A percentile compares a stretch with the other conserved stretches of the same genome.
Conservation (phyloP, 2,888 invertebrate species). For the Rhagophthalmus giganteus region DNA sequence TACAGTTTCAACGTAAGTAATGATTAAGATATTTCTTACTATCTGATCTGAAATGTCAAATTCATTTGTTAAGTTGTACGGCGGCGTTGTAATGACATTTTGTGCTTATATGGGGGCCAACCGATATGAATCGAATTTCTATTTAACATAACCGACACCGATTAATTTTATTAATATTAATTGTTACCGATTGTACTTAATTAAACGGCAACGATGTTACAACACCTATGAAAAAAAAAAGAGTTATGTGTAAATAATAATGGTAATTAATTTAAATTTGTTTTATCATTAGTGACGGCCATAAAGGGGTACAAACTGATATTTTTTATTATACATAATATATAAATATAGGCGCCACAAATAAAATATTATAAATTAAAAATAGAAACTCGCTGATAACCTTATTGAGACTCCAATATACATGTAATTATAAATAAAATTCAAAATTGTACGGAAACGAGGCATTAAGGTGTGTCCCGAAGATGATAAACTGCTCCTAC, state of each 20-base stretch:
- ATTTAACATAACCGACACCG: constrained; percentile 9
- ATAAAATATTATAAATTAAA: too few relatives aligned
- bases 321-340: too few relatives aligned
- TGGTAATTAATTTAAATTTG: too few relatives aligned
- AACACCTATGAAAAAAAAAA: too few relatives aligned
- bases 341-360: too few relatives aligned
- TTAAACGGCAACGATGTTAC: constrained; percentile 3
- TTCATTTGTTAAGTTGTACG: constrained; percentile 18
- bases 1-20: constrained; percentile 7
- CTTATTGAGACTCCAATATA: too few relatives aligned
- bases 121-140: constrained; percentile 18
- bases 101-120: constrained; percentile 17
- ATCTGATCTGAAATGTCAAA: constrained; percentile 26
- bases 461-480: constrained; percentile 28
- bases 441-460: too few relatives aligned
- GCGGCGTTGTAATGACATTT: constrained; percentile 15
- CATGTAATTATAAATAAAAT: too few relatives aligned
- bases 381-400: too few relatives aligned
- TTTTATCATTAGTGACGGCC: too few relatives aligned
- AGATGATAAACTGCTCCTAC: constrained; percentile 33
- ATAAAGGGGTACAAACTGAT: too few relatives aligned
- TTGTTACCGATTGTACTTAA: constrained; percentile 1
- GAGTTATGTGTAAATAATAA: too few relatives aligned
- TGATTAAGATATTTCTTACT: constrained; percentile 20
- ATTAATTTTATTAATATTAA: background rate